These are phyloP conservation scores for Oryzias sinensis DNA, from an alignment of 2,797 vertebrate genomes.

Conservation along the genomic window DNA sequence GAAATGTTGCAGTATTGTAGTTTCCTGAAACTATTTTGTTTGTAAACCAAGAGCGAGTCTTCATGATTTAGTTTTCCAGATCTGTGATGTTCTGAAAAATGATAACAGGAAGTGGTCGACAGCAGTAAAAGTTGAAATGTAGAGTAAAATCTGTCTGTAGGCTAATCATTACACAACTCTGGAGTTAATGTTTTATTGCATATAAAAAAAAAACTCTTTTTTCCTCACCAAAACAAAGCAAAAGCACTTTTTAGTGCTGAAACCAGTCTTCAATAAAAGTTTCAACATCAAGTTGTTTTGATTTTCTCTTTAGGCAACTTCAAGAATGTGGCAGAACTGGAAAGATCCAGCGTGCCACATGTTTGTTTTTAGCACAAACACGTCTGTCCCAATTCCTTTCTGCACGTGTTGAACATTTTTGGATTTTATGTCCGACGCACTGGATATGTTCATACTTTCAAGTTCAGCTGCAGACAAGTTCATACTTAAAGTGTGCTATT, in stretches of 20 bases:
- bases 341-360: constrained; percentile 21
- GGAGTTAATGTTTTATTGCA: constrained; percentile 72
- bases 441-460: constrained; percentile 31
- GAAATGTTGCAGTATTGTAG: too few species aligned
- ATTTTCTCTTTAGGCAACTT: constrained; percentile 14
- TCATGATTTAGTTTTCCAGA: too few species aligned
- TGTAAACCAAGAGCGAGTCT: too few species aligned
- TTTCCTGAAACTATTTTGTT: too few species aligned
- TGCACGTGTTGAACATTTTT: constrained; percentile 12
- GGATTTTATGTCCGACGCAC: constrained; percentile 12
- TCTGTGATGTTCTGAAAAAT: too few species aligned
- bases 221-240: constrained; percentile 48
- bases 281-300: constrained; percentile 27
- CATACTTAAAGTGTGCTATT: constrained; percentile 23
- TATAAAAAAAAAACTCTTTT: constrained; percentile 68
- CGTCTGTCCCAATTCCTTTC: constrained; percentile 16
- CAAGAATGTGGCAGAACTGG: constrained; percentile 33
- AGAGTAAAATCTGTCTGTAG: constrained; percentile 3
- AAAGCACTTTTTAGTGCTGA: constrained; percentile 42
- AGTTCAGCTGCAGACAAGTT: constrained; percentile 24
- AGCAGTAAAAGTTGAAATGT: too few species aligned
- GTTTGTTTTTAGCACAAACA: constrained; percentile 12
- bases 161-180: constrained; percentile 41
- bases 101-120: too few species aligned
- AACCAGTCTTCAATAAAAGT: constrained; percentile 37